These are phyloP conservation scores for Lysandra coridon DNA, from an alignment of 2,888 invertebrate genomes.

Conservation along the genomic window DNA sequence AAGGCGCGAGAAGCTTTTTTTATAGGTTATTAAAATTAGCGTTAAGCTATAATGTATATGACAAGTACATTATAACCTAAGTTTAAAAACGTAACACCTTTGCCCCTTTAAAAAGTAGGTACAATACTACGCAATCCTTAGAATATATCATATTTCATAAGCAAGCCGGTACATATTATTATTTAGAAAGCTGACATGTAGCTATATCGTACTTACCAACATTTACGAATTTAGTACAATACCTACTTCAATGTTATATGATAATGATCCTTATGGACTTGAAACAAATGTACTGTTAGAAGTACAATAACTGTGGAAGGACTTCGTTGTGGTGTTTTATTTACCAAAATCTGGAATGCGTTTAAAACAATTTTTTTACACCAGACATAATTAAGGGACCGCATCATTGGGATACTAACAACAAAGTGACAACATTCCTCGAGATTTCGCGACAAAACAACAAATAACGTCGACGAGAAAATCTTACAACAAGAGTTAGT, in stretches of 20 bases:
- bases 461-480: not conserved
- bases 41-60: too few species aligned
- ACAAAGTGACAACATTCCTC: not conserved
- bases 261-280: too few species aligned
- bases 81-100: too few species aligned
- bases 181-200: not conserved
- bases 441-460: not conserved
- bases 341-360: not conserved
- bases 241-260: too few species aligned
- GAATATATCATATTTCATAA: too few species aligned
- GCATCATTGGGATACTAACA: not conserved
- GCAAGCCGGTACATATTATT: too few species aligned
- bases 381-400: not conserved
- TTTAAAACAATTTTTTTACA: not conserved
- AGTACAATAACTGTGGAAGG: not conserved
- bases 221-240: not conserved
- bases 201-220: not conserved
- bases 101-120: too few species aligned
- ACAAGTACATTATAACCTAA: too few species aligned
- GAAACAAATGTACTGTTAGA: too few species aligned
- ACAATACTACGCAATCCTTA: too few species aligned
- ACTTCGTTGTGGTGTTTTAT: not conserved
- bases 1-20: not conserved
- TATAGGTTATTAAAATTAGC: not conserved
- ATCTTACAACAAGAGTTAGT: not conserved